A percentile compares a stretch with the other conserved stretches of the same genome.
Conservation (phyloP, 2,113 vertebrate genomes). For the Balaeniceps rex region DNA sequence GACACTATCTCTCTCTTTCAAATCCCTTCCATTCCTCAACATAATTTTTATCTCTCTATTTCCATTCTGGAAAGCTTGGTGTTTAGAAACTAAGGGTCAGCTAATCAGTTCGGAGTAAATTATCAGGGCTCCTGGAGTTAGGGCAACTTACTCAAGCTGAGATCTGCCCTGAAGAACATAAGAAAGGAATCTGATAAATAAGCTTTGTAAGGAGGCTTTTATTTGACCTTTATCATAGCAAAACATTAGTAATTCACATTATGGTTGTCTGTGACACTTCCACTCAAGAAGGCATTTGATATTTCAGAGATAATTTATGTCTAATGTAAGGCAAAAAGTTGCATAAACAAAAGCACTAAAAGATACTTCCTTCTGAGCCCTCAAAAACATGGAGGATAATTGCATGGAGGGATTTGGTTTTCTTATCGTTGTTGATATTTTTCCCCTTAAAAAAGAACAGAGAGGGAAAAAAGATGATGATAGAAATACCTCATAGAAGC, state of each 20-base stretch:
- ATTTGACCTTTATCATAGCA: constrained; percentile 4
- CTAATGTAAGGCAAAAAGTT: neutral
- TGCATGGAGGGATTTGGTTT: neutral
- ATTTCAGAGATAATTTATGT: neutral
- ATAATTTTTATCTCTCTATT: neutral
- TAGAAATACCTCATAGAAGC: neutral
- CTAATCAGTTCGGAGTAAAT: neutral
- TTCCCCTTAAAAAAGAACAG: neutral
- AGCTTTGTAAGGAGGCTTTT: neutral
- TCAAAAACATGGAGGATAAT: neutral
- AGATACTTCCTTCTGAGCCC: neutral
- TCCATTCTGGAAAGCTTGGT: neutral
- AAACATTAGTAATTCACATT: neutral
- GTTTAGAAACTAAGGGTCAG: neutral
- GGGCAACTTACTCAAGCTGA: neutral
- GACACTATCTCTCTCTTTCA: neutral
- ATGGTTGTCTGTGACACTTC: neutral
- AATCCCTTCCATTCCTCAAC: neutral
- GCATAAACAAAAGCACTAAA: neutral
- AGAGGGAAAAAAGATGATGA: neutral
- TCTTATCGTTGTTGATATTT: neutral
- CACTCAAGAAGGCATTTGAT: neutral
- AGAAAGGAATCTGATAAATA: neutral
- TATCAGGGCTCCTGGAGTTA: neutral
- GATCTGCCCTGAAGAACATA: neutral